These are phyloP conservation scores for Dreissena rostriformis DNA, from an alignment of 1,140 invertebrate genomes.

Conservation along the genomic window DNA sequence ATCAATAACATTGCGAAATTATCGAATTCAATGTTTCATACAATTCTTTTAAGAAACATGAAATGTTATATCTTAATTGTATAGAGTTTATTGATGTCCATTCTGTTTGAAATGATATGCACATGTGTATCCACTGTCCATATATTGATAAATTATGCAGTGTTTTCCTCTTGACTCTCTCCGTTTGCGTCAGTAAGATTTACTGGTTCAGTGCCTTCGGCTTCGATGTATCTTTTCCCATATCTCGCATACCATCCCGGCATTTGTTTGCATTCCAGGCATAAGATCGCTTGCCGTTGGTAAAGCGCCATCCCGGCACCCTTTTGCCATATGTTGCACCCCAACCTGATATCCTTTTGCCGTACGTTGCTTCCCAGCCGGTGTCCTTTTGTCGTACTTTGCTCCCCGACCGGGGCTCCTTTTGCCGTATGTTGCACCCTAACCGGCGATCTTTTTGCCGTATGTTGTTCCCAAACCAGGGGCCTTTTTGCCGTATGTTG, in stretches of 20 bases:
- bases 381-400: constrained; percentile 24
- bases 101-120: too few species aligned
- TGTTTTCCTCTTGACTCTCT: neutral
- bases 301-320: neutral
- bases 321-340: constrained; percentile 23
- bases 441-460: constrained; percentile 16
- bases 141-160: too few species aligned
- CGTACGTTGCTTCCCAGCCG: constrained; percentile 1
- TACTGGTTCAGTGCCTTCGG: neutral
- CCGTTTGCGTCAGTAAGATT: neutral
- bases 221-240: neutral
- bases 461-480: neutral
- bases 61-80: too few species aligned
- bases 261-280: neutral
- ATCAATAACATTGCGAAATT: too few species aligned
- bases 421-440: neutral
- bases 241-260: neutral
- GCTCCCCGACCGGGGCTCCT: too few species aligned
- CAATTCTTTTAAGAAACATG: too few species aligned
- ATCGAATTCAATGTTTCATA: too few species aligned
- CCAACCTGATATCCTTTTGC: constrained; percentile 22
- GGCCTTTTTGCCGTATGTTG: constrained; percentile 14
- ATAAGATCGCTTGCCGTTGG: constrained; percentile 21
- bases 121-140: too few species aligned
- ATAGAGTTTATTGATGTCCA: too few species aligned